Conservation (phyloP, 2,888 invertebrate species). For the Drosophila macrothrix region DNA sequence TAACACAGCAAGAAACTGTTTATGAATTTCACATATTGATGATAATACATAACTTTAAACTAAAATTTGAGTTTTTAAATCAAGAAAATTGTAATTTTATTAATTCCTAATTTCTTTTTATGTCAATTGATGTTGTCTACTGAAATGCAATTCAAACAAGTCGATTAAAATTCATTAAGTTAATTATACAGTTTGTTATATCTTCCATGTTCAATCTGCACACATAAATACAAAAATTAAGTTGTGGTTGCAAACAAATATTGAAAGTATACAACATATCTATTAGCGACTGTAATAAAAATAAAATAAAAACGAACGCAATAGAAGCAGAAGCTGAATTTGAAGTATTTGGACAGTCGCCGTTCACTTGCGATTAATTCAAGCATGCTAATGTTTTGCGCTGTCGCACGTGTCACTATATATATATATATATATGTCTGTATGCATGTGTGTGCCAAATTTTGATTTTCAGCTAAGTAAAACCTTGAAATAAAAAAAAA, state of each 20-base stretch:
- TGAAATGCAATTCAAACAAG: not conserved
- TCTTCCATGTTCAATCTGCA: no score
- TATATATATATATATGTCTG: not conserved
- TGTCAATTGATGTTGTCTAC: not conserved
- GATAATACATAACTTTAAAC: not conserved
- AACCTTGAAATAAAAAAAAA: slow-evolving; percentile 53
- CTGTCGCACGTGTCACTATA: slow-evolving; percentile 9
- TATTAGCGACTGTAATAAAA: slow-evolving; percentile 9
- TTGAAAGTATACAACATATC: not conserved
- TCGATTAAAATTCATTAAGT: no score
- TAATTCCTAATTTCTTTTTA: not conserved
- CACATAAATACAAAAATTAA: not conserved
- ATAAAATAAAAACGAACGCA: not conserved
- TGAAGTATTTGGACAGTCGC: slow-evolving; percentile 24
- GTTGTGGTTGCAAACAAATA: not conserved
- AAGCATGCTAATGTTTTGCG: slow-evolving; percentile 19
- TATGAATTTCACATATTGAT: not conserved
- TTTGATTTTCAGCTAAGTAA: slow-evolving; percentile 53
- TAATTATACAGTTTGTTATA: not conserved
- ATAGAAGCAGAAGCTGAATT: not conserved
- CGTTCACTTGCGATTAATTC: slow-evolving; percentile 28
- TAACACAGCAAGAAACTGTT: not conserved
- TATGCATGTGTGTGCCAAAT: slow-evolving; percentile 6
- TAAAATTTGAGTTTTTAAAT: not conserved
- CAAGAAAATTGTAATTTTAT: not conserved